These are phyloP conservation scores for Amphiprion clarkii DNA, from an alignment of 2,797 vertebrate genomes.

Conservation along the genomic window DNA sequence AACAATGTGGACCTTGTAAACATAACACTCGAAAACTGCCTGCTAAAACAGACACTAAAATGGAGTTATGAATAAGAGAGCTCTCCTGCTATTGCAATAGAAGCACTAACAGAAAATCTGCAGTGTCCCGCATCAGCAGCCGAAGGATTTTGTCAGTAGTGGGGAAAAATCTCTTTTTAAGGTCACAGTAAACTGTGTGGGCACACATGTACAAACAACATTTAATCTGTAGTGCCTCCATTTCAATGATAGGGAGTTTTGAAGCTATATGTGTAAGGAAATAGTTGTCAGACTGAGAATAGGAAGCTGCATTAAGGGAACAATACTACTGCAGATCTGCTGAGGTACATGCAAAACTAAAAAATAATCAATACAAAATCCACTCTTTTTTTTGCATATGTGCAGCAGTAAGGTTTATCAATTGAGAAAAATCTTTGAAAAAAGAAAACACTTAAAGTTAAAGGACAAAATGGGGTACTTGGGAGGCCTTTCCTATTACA, in stretches of 20 bases:
- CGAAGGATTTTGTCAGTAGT: conserved; percentile 16
- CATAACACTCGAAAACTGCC: conserved; percentile 1
- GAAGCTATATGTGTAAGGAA: conserved; percentile 9
- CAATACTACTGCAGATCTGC: background rate
- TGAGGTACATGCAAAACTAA: background rate
- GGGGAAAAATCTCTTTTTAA: conserved; percentile 37
- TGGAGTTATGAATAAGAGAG: background rate
- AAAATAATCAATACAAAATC: background rate
- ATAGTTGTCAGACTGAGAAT: background rate
- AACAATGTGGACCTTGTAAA: conserved; percentile 4
- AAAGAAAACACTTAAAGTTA: background rate
- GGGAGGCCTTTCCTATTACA: conserved; percentile 23
- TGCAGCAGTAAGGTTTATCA: conserved; percentile 1
- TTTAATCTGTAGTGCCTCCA: conserved; percentile 15
- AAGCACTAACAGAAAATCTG: conserved; percentile 1
- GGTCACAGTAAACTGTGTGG: conserved; percentile 1
- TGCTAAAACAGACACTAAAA: conserved; percentile 21
- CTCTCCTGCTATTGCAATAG: background rate
- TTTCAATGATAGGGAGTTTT: conserved; percentile 3
- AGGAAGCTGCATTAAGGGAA: conserved; percentile 18
- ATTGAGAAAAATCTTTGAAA: background rate
- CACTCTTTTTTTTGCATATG: conserved; percentile 9
- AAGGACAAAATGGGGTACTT: background rate
- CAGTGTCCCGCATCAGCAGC: conserved; percentile 11
- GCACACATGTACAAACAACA: conserved; percentile 15